Conservation (phyloP, 2,797 vertebrate species). For the Oryzias sinensis region DNA sequence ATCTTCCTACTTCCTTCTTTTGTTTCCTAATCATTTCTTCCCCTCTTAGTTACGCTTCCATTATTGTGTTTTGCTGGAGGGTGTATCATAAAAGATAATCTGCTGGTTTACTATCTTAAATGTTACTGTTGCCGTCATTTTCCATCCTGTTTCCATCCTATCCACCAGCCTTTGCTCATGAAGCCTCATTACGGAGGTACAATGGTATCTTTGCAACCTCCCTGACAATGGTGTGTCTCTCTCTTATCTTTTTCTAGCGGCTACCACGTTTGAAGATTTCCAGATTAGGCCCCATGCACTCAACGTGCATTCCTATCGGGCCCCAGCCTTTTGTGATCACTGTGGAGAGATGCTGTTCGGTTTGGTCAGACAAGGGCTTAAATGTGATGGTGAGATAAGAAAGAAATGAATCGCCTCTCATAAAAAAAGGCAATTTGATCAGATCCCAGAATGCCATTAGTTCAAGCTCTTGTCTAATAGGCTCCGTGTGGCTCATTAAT, state of each 20-base stretch:
- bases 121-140: background rate
- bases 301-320: constrained; percentile 90
- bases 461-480: background rate
- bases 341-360: constrained; percentile 95
- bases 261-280: constrained; percentile 90
- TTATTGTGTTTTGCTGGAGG: constrained; percentile 30
- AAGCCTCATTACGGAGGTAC: background rate
- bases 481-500: background rate
- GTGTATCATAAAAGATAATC: constrained; percentile 5
- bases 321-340: constrained; percentile 93
- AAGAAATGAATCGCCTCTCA: background rate
- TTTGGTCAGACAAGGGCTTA: constrained; percentile 89
- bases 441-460: too few species aligned
- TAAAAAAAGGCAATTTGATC: background rate
- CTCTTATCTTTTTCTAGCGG: constrained; percentile 69
- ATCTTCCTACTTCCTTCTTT: background rate
- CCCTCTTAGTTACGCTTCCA: constrained; percentile 7
- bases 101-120: constrained; percentile 29
- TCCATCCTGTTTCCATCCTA: constrained; percentile 14
- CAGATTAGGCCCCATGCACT: constrained; percentile 90
- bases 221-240: constrained; percentile 6
- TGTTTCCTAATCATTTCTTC: background rate
- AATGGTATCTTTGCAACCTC: constrained; percentile 12
- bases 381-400: constrained; percentile 86
- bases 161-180: constrained; percentile 5